Conservation (phyloP, 2,888 invertebrate species). For the Drosophila niveifrons region DNA sequence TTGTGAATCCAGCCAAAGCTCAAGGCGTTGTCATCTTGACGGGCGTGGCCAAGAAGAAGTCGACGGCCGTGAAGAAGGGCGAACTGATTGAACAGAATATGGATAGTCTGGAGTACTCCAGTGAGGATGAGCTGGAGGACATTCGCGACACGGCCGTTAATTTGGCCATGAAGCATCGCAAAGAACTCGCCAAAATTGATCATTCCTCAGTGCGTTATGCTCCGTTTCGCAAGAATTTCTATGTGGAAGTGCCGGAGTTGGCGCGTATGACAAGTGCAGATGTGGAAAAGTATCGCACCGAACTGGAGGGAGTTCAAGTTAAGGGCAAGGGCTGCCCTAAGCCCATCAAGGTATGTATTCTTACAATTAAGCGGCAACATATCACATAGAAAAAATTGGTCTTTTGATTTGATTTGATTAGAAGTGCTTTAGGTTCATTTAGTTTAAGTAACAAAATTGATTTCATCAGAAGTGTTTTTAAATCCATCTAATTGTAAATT, state of each 20-base stretch:
- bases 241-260: constrained; percentile 98
- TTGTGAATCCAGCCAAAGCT: constrained; percentile 84
- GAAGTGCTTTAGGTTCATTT: too few species aligned
- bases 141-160: constrained; percentile 95
- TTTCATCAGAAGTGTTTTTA: too few species aligned
- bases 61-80: constrained; percentile 92
- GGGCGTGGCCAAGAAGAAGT: constrained; percentile 92
- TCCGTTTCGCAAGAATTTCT: constrained; percentile 97
- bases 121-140: constrained; percentile 98
- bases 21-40: constrained; percentile 92
- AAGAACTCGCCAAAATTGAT: constrained; percentile 97
- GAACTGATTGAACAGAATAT: constrained; percentile 99
- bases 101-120: constrained; percentile 98
- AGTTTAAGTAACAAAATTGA: too few species aligned
- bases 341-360: constrained; percentile 90
- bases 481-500: too few species aligned
- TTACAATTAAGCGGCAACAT: constrained; percentile 25
- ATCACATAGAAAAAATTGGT: too few species aligned
- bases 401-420: too few species aligned
- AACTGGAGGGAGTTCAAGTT: constrained; percentile 97
- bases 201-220: constrained; percentile 94
- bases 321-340: constrained; percentile 99
- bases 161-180: constrained; percentile 95
- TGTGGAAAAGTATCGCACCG: constrained; percentile 93
- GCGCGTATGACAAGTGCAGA: constrained; percentile 95